phyloP scores from a whole-genome alignment of 2,113 vertebrate species.

The Apistogramma diplotaenia region DNA sequence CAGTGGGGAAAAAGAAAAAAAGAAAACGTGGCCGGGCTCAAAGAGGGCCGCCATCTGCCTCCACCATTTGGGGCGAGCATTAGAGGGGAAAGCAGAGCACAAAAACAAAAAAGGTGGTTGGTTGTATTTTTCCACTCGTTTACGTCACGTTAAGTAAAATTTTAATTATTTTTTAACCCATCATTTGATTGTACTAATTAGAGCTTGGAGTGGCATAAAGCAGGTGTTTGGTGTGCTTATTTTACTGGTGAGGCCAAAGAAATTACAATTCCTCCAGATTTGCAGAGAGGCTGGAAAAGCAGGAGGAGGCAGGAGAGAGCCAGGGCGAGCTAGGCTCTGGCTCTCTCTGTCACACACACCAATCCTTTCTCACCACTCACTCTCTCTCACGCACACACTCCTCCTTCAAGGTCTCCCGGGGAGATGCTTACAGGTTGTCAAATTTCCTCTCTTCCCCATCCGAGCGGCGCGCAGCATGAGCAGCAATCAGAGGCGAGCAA shows the following conservation, averaged over 20 bases:
- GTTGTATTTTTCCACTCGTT: not conserved
- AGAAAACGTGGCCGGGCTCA: not conserved
- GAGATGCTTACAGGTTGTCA: conserved; percentile 54
- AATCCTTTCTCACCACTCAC: not conserved
- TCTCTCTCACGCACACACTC: not conserved
- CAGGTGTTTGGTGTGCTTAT: not conserved
- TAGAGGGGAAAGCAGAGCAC: not conserved
- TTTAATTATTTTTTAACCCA: not conserved
- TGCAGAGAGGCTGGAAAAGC: not conserved
- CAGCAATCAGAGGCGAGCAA: conserved; percentile 38
- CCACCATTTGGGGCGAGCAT: not conserved
- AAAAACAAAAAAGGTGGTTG: not conserved
- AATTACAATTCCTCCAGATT: not conserved
- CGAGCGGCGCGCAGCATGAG: conserved; percentile 27
- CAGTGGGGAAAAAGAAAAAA: not conserved
- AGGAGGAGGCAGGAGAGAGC: not conserved
- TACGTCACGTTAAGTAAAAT: not conserved
- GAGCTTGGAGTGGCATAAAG: not conserved
- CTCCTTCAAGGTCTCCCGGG: not conserved
- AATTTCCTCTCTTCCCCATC: conserved; percentile 28
- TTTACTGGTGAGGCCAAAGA: not conserved
- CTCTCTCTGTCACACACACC: not conserved
- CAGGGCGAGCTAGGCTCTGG: not conserved
- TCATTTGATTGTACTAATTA: not conserved
- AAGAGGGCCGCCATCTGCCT: not conserved